phyloP scores from a whole-genome alignment of 2,888 invertebrate genomes.

The Sturmia bella region DNA sequence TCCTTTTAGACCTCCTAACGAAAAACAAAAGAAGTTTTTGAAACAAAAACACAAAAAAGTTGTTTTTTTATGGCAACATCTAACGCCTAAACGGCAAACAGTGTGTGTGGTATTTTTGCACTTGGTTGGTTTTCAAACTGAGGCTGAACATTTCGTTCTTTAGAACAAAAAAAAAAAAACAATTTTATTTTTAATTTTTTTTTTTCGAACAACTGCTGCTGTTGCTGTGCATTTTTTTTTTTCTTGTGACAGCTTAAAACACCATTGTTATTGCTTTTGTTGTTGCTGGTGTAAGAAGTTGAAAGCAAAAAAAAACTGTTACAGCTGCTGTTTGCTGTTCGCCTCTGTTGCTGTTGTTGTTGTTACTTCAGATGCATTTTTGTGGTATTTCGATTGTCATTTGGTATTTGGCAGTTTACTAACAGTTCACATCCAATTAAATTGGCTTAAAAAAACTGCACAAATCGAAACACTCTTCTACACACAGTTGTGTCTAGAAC shows the following conservation, averaged over 20 bases:
- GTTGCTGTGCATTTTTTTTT: slow-evolving; percentile 42
- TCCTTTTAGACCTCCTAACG: slow-evolving; percentile 10
- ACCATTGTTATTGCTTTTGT: slow-evolving; percentile 64
- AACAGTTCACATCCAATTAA: slow-evolving; percentile 71
- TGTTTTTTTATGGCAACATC: slow-evolving; percentile 41
- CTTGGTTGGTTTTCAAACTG: slow-evolving; percentile 41
- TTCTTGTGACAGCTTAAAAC: slow-evolving; percentile 66
- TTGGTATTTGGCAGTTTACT: slow-evolving; percentile 70
- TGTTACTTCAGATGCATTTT: slow-evolving; percentile 63
- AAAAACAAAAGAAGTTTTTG: slow-evolving; percentile 31
- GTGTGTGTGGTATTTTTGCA: slow-evolving; percentile 67
- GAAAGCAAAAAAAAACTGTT: slow-evolving; percentile 23
- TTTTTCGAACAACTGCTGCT: slow-evolving; percentile 48
- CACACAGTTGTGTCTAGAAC: neutral
- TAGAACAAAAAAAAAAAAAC: slow-evolving; percentile 1
- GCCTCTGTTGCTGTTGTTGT: slow-evolving; percentile 25
- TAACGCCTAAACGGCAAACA: slow-evolving; percentile 64
- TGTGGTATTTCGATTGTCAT: slow-evolving; percentile 69
- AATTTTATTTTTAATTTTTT: neutral
- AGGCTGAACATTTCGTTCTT: slow-evolving; percentile 47
- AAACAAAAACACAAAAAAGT: neutral
- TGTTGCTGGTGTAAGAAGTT: slow-evolving; percentile 33
- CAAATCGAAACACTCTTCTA: slow-evolving; percentile 23
- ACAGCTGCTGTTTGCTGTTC: slow-evolving; percentile 57
- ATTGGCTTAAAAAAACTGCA: slow-evolving; percentile 59